Evolutionary conservation across 2,797 vertebrate species (phyloP).

Genomic region (Pangasius krempfi): DNA sequence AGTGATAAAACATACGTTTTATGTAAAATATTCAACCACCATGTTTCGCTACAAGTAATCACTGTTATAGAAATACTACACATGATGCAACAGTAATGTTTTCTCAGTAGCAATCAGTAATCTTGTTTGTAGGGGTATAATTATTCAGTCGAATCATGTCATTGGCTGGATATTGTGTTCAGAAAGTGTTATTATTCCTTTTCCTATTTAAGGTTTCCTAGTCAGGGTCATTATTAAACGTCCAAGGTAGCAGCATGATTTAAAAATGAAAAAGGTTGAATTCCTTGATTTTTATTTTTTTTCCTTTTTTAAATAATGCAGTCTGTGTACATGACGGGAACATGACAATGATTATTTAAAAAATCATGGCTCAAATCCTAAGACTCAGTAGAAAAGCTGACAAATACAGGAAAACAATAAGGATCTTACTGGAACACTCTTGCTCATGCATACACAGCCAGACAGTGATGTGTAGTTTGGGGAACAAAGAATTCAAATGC

Average conservation of each 20-base stretch:
- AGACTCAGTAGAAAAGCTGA: not conserved
- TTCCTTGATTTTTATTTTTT: not conserved
- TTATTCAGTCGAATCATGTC: not conserved
- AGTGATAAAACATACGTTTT: not conserved
- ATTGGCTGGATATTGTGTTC: not conserved
- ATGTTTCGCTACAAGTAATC: not conserved
- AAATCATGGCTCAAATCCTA: not conserved
- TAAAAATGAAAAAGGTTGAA: not conserved
- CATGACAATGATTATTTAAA: not conserved
- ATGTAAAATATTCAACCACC: not conserved
- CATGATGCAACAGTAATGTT: not conserved
- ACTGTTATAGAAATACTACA: not conserved
- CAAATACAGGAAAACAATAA: not conserved
- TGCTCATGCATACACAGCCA: not conserved
- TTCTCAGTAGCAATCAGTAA: not conserved
- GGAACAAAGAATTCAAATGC: not conserved
- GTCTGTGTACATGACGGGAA: not conserved
- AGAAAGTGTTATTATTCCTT: not conserved
- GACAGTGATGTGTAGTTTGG: not conserved
- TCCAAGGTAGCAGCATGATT: not conserved
- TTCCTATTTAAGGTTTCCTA: not conserved
- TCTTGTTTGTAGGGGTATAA: not conserved
- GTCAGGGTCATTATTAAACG: not conserved
- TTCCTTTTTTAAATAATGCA: not conserved
- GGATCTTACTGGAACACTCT: slow-evolving; percentile 1